Base-by-base conservation (phyloP, 2,888 invertebrate species). In the Parapristionchus giblindavisi region DNA sequence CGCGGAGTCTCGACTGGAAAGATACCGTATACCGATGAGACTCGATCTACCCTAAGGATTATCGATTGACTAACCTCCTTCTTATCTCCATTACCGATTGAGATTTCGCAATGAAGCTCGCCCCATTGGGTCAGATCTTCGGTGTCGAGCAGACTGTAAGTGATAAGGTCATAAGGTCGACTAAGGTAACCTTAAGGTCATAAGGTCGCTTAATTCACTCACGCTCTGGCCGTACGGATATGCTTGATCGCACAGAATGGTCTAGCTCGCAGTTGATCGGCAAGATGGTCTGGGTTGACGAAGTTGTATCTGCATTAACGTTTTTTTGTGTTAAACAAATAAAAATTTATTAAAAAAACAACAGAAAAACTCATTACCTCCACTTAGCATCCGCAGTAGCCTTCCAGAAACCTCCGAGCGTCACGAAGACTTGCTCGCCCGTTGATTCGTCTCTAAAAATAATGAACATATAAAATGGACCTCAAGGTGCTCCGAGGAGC, bases 331-430 rank as follows among this genome's bases (percentile, higher is more conserved):
- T 24, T 6, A n/a, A 14, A 60, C 27, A 60, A 60, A 5, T 6
- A 4, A 60, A 32, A 8, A 14, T 60, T 60, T 60, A n/a, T n/a
- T n/a, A n/a, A n/a, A n/a, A n/a, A n/a, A n/a, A n/a, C n/a, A n/a
- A n/a, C n/a, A n/a, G n/a, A n/a, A n/a, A n/a, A n/a, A n/a, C n/a
- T n/a, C 36, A 29, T 14, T 29, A 54, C 70, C 70, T 70, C 54
- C 52, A 70, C 24, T 54, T 70, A 11, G 80, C 80, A 73, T 81
- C 80, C 2, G 81, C 77, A 1, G 78, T 77, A 40, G 80, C 73
- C 71, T 78, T 80, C 81, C 81, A 83, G 81, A 81, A 83, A 29
- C 83, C 83, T 21, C 75, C 76, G 24, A 83, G 21, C 21, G 61
- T 48, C n/a, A 75, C 58, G 36, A 75, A 75, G 1, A 68, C 58